Conservation (phyloP, 2,888 invertebrate genomes). For the Diaperis boleti region DNA sequence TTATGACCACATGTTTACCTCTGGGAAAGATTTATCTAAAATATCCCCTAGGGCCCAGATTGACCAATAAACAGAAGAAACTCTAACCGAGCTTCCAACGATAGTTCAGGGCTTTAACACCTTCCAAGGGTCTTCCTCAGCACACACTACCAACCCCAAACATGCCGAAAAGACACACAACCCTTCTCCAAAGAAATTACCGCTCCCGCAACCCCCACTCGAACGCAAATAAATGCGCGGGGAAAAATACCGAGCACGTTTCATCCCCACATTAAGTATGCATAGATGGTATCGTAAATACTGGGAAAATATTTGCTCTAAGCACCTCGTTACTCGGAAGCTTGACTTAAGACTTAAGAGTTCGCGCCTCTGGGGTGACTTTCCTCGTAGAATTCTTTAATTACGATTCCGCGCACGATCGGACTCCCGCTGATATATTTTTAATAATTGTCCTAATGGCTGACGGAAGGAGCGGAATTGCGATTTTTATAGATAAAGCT, state of each 20-base stretch:
- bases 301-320: conserved; percentile 37
- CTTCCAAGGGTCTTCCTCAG: no score
- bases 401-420: conserved; percentile 31
- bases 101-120: no score
- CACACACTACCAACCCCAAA: no score
- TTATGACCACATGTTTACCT: no score
- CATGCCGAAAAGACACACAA: no score
- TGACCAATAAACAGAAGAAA: no score
- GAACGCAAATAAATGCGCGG: conserved; percentile 20
- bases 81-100: no score
- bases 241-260: conserved; percentile 33
- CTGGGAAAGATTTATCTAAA: no score
- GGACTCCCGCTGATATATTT: conserved; percentile 31
- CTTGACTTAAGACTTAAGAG: conserved; percentile 11
- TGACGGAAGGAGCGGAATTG: conserved; percentile 30
- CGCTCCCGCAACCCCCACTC: no score
- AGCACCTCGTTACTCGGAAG: conserved; percentile 24
- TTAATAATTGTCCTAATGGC: conserved; percentile 41
- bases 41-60: no score
- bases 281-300: conserved; percentile 34
- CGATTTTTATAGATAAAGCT: conserved; percentile 42
- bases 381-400: conserved; percentile 22
- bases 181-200: no score
- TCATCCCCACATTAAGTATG: conserved; percentile 29
- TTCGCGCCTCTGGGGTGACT: not conserved